These are phyloP conservation scores for Acanthisitta chloris DNA, from an alignment of 2,113 vertebrate genomes.

Conservation along the genomic window DNA sequence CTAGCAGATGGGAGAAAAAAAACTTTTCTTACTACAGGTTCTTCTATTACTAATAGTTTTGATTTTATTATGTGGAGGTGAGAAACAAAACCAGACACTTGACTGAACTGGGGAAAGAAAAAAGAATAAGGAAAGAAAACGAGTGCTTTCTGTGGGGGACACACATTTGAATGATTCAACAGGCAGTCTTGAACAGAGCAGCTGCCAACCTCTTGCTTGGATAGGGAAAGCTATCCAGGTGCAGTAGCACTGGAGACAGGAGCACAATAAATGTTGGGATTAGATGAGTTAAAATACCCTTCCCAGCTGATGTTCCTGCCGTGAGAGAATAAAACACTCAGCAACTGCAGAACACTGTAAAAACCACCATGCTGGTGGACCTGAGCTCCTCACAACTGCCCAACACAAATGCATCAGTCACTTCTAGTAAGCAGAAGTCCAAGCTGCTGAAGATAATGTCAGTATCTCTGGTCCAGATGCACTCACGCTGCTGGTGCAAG, in stretches of 20 bases:
- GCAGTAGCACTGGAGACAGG: not conserved
- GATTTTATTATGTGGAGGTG: constrained; percentile 11
- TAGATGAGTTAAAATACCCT: not conserved
- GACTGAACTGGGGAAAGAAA: not conserved
- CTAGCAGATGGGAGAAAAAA: constrained; percentile 8
- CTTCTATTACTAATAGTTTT: constrained; percentile 39
- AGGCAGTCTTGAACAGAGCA: not conserved
- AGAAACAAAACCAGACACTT: constrained; percentile 44
- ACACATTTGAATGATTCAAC: not conserved
- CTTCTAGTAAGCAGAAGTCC: not conserved
- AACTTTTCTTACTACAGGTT: not conserved
- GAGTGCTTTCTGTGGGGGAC: not conserved
- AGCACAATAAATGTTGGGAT: not conserved
- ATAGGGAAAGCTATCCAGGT: not conserved
- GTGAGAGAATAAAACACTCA: not conserved
- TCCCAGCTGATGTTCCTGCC: not conserved
- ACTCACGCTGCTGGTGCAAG: not conserved
- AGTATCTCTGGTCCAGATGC: not conserved
- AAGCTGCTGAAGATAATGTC: not conserved
- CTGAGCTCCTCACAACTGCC: not conserved
- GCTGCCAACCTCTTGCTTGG: not conserved
- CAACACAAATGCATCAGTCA: fast-evolving
- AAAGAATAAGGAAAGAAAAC: not conserved
- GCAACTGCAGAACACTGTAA: not conserved
- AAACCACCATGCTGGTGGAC: not conserved